Evolutionary conservation across 2,113 vertebrate genomes (phyloP).

Genomic region (Nibea coibor): DNA sequence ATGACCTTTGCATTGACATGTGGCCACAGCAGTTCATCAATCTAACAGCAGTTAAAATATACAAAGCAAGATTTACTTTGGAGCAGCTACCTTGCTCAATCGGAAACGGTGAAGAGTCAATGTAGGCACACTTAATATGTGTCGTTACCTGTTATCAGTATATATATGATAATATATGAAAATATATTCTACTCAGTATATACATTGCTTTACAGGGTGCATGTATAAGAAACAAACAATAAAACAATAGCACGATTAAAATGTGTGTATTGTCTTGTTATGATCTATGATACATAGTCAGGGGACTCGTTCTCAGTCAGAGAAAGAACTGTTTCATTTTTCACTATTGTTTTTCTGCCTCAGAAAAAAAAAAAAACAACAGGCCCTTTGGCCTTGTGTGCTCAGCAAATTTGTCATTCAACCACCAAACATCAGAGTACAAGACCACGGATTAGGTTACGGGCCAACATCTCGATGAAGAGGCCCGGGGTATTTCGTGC

Average conservation of each 20-base stretch:
- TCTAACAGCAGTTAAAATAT: background rate
- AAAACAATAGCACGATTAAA: background rate
- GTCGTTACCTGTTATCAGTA: background rate
- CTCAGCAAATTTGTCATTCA: constrained; percentile 36
- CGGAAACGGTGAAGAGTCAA: background rate
- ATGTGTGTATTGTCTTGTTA: background rate
- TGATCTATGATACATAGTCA: background rate
- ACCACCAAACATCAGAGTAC: constrained; percentile 21
- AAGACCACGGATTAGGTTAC: constrained; percentile 48
- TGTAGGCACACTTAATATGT: background rate
- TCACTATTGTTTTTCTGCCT: constrained; percentile 6
- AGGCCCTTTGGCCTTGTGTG: constrained; percentile 24
- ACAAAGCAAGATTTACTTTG: background rate
- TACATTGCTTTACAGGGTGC: background rate
- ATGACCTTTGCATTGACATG: background rate
- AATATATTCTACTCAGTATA: background rate
- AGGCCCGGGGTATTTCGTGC: constrained; percentile 12
- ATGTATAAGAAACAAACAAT: background rate
- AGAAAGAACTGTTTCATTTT: background rate
- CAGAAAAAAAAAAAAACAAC: background rate
- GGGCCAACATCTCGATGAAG: constrained; percentile 36
- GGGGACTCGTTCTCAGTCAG: background rate
- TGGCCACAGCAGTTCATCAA: background rate
- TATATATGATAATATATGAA: background rate
- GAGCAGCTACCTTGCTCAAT: background rate